Conservation (phyloP, 2,888 invertebrate genomes). For the Scaptomyza flava region DNA sequence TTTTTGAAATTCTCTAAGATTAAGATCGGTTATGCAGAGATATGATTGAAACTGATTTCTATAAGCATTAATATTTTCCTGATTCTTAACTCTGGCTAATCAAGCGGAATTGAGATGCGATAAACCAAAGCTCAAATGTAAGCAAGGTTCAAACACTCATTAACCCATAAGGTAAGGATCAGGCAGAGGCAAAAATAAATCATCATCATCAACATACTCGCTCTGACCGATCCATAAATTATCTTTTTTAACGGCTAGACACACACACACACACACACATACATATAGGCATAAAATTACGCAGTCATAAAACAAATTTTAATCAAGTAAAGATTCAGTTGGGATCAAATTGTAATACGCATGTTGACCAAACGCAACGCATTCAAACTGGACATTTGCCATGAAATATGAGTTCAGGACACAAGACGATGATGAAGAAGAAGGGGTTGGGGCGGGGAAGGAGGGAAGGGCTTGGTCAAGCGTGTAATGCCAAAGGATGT, state of each 20-base stretch:
- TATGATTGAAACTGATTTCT: not conserved
- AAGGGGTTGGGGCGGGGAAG: not conserved
- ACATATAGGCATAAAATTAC: conserved; percentile 40
- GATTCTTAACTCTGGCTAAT: conserved; percentile 37
- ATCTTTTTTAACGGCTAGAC: conserved; percentile 56
- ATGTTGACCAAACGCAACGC: conserved; percentile 47
- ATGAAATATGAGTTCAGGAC: conserved; percentile 65
- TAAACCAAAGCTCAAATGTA: conserved; percentile 58
- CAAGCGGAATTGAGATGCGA: conserved; percentile 47
- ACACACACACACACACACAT: conserved; percentile 4
- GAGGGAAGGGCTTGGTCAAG: conserved; percentile 64
- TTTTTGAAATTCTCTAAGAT: no score
- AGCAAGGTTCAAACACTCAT: conserved; percentile 60
- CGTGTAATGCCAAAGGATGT: conserved; percentile 81
- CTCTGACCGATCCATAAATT: conserved; percentile 53
- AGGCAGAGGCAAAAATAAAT: not conserved
- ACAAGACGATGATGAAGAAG: not conserved
- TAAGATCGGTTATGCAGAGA: not conserved
- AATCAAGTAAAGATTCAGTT: conserved; percentile 53
- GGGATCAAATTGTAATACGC: conserved; percentile 70
- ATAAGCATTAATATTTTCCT: not conserved
- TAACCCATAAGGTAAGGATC: conserved; percentile 40
- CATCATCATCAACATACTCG: conserved; percentile 4
- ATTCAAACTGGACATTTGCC: conserved; percentile 42
- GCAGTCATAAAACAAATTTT: conserved; percentile 70